Evolutionary conservation across 2,888 invertebrate genomes (phyloP).

Genomic region (Andrena camellia): DNA sequence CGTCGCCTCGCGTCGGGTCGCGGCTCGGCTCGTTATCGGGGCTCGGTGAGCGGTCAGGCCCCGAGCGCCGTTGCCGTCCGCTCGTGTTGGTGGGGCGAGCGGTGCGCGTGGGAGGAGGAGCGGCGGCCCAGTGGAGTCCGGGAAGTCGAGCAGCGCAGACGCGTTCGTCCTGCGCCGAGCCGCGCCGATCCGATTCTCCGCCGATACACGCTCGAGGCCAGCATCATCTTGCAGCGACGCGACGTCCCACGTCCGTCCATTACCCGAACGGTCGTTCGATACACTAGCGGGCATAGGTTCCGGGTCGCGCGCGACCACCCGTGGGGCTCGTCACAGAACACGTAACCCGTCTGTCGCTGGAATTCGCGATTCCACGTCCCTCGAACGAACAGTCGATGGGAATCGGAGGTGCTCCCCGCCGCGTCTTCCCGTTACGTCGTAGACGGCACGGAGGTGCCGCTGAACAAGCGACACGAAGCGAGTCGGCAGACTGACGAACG

Average conservation of each 20-base stretch:
- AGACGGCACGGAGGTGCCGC: constrained; percentile 22
- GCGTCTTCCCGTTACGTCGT: constrained; percentile 3
- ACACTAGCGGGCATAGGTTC: too few relatives aligned
- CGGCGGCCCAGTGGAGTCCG: constrained; percentile 84
- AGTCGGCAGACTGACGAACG: not conserved
- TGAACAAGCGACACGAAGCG: not conserved
- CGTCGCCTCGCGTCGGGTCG: not conserved
- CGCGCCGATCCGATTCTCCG: constrained; percentile 42
- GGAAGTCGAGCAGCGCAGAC: constrained; percentile 85
- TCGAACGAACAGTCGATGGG: constrained; percentile 15
- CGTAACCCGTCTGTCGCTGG: too few relatives aligned
- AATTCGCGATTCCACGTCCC: not conserved
- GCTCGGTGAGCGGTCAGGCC: constrained; percentile 79
- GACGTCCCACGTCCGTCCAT: not conserved
- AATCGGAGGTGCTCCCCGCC: constrained; percentile 21
- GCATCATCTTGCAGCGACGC: not conserved
- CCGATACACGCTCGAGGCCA: constrained; percentile 3
- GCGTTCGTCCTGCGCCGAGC: constrained; percentile 78
- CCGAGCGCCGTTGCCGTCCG: constrained; percentile 45
- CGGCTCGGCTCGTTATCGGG: constrained; percentile 29
- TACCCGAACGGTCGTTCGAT: not conserved
- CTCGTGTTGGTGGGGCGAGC: constrained; percentile 74
- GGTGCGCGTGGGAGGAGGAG: constrained; percentile 82
- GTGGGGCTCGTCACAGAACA: not conserved
- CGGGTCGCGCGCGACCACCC: not conserved